phyloP scores from a whole-genome alignment of 2,797 vertebrate genomes.

The Smutsia gigantea region DNA sequence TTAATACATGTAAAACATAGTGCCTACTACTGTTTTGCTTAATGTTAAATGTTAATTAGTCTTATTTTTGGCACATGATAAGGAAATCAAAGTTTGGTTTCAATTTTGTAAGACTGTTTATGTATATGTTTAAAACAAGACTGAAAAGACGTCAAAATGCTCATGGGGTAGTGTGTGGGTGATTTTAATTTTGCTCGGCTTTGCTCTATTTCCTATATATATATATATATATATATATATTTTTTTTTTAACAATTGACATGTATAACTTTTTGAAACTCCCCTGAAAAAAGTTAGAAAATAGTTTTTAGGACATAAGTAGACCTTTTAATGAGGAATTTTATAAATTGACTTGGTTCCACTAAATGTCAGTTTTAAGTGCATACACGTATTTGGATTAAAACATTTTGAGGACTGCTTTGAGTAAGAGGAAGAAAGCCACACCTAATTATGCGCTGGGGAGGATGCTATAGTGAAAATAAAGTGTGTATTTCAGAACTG shows the following conservation, averaged over 20 bases:
- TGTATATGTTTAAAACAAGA: not conserved
- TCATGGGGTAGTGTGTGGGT: not conserved
- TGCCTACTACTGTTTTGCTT: not conserved
- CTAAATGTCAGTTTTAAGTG: not conserved
- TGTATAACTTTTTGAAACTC: not conserved
- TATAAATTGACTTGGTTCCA: constrained; percentile 2
- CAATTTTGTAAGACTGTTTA: constrained; percentile 31
- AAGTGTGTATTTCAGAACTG: not conserved
- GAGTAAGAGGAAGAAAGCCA: constrained; percentile 62
- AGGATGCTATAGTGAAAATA: constrained; percentile 37
- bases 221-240: no score
- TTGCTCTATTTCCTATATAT: not conserved
- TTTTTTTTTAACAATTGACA: not conserved
- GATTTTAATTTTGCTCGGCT: constrained; percentile 29
- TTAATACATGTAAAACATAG: not conserved
- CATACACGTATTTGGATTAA: not conserved
- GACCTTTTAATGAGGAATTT: constrained; percentile 12
- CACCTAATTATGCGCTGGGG: constrained; percentile 39
- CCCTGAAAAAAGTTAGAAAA: constrained; percentile 16
- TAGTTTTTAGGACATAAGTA: not conserved
- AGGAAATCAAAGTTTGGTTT: constrained; percentile 13
- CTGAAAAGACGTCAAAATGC: not conserved
- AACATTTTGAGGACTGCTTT: not conserved
- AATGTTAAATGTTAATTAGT: constrained; percentile 11
- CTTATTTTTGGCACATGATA: constrained; percentile 24